Base-by-base conservation (phyloP, 2,888 invertebrate genomes). In the Proisotoma minuta region DNA sequence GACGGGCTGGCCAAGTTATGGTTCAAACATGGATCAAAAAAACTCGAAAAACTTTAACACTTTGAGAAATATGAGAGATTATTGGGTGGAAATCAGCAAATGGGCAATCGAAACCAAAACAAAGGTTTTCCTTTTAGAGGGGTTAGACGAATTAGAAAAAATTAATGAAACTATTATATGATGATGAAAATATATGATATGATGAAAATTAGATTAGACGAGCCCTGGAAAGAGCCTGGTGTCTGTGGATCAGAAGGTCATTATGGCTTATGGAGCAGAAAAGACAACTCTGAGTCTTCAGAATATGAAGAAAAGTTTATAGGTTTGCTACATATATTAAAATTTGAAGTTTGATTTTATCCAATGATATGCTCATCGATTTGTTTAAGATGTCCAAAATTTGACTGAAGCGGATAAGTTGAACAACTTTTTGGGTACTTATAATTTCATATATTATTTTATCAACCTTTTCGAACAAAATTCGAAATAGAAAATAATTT, bases 231-330 rank as follows among this genome's bases (percentile, higher is more conserved):
- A 20, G 20, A 27, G n/a, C 15, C 10, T 10, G 57, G 57, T 5
- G n/a, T 28, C 2, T 58, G 52, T 39, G 63, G 63, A 15, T 54
- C 50, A 5, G 52, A 59, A 3, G 62, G 40, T 1, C 54, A 65
- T 47, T 65, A 34, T 22, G 69, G 69, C 4, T 69, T 63, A 64
- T 69, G 69, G 69, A 61, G 48, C 26, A 22, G 65, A n/a, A 40
- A n/a, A 12, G 22, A 59, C 8, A 67, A 67, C 28, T n/a, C 24
- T 2, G 22, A 47, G 22, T n/a, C 40, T 0, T 51, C 43, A 2
- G 60, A 52, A 18, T 69, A 65, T 28, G 47, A 39, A 4, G 69
- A 69, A 26, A 69, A 69, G 48, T 60, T 66, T 2, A 40, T 39
- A 18, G 66, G 61, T 63, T n/a, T n/a, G n/a, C n/a, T n/a, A n/a